Evolutionary conservation across 2,888 invertebrate genomes (phyloP), one percentile per base, ranked within the genome.

Genomic region (Phorcus lineatus): DNA sequence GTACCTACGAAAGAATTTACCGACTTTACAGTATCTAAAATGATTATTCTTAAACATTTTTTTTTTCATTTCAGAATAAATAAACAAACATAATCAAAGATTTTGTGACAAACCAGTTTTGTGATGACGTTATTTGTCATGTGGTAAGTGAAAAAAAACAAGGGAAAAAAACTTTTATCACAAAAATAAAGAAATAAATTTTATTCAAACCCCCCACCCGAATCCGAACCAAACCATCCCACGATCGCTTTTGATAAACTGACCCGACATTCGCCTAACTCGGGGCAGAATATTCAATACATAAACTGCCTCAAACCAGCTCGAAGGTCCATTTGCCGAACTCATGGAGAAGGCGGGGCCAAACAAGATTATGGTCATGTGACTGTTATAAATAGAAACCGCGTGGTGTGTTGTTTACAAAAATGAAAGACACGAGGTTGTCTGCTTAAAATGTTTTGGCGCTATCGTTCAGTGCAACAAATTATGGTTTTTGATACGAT

Each of bases 361-460:
- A 22, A 13, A 62, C 4, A 6, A 28, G 62, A 31, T 28, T 62
- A 31, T 62, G 22, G 62, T 62, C 62, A 62, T 62, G 62, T 62
- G 62, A 62, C 62, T 62, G 22, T 28, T 62, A 62, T 28, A 62
- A 28, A 62, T 62, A 62, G 62, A 62, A 62, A 62, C 62, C 62
- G 62, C 62, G 62, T 62, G 62, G 62, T 24, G 13, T 7, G 16
- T 16, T 62, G 62, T 62, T 62, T 62, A 62, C 62, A 62, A 62
- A n/a, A 62, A 28, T 62, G 62, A 62, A 31, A 22, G 62, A 62
- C 24, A 62, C 62, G 62, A 13, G 62, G 62, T 62, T 9, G 24
- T 62, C 62, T 24, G 13, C 62, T 62, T 62, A 13, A 47, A 11
- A 6, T 47, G 47, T 47, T 47, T 47, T 47, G 47, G 47, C 47